Conservation (phyloP, 2,888 invertebrate genomes). For the Pyrrhia umbra region DNA sequence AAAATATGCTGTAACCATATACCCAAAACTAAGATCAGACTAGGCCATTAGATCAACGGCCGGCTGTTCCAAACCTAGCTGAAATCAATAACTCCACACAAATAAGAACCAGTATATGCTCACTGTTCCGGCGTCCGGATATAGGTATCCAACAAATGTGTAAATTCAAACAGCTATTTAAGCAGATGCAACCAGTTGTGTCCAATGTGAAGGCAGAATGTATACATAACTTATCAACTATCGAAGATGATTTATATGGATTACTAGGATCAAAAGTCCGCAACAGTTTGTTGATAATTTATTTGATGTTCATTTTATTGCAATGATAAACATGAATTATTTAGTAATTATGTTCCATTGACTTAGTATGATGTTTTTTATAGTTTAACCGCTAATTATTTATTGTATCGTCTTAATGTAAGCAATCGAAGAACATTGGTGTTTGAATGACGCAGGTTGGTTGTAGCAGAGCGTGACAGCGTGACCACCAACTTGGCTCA, state of each 20-base stretch:
- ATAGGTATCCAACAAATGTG: not conserved
- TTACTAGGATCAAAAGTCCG: too few species aligned
- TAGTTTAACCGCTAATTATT: not conserved
- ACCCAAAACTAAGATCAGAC: conserved; percentile 33
- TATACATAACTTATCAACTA: conserved; percentile 9
- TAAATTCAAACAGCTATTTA: conserved; percentile 11
- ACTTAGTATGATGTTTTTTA: not conserved
- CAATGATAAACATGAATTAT: too few species aligned
- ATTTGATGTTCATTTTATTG: too few species aligned
- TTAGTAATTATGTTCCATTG: too few species aligned
- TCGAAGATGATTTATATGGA: too few species aligned
- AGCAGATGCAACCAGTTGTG: not conserved
- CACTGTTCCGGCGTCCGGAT: not conserved
- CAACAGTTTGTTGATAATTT: too few species aligned
- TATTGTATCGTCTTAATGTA: conserved; percentile 2
- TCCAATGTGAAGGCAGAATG: conserved; percentile 7
- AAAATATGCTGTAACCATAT: conserved; percentile 29
- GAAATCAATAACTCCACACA: conserved; percentile 37
- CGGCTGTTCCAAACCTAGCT: conserved; percentile 22
- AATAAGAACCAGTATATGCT: conserved; percentile 12
- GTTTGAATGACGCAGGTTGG: conserved; percentile 24
- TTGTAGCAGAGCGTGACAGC: conserved; percentile 24
- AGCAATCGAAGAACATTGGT: conserved; percentile 28
- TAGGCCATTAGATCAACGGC: conserved; percentile 44
- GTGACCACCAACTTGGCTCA: conserved; percentile 34